Conservation (phyloP, 2,888 invertebrate species). For the Melangyna quadrimaculata region DNA sequence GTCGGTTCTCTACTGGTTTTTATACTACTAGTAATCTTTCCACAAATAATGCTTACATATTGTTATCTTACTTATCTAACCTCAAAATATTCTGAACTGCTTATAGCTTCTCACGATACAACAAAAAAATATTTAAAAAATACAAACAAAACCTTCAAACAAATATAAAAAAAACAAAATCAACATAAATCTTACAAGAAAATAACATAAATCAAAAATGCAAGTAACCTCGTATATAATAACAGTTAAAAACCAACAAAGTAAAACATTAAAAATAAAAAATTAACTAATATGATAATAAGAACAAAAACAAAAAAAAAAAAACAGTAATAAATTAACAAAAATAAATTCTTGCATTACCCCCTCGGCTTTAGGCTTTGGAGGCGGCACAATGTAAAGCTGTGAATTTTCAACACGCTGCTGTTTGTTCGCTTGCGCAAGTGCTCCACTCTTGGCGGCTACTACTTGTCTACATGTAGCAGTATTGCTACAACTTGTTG, state of each 20-base stretch:
- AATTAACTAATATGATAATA: slow-evolving; percentile 20
- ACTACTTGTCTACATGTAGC: slow-evolving; percentile 59
- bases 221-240: slow-evolving; percentile 37
- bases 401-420: slow-evolving; percentile 74
- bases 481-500: slow-evolving; percentile 49
- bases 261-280: slow-evolving; percentile 16
- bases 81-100: no score
- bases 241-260: slow-evolving; percentile 27
- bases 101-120: no score
- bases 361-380: slow-evolving; percentile 73
- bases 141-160: neutral
- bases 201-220: slow-evolving; percentile 47
- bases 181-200: slow-evolving; percentile 41
- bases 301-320: slow-evolving; percentile 18
- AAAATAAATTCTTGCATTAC: slow-evolving; percentile 68
- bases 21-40: no score
- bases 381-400: slow-evolving; percentile 75
- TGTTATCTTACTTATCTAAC: no score
- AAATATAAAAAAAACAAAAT: slow-evolving; percentile 11
- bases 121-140: no score
- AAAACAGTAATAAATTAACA: slow-evolving; percentile 27
- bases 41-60: no score
- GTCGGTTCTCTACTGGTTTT: no score
- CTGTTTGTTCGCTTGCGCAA: slow-evolving; percentile 75
- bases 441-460: slow-evolving; percentile 71